Percentiles rank a stretch among this genome's conserved stretches.
These are phyloP conservation scores for Benitochromis conjunctus DNA, from an alignment of 2,113 vertebrate genomes.

Conservation along the genomic window DNA sequence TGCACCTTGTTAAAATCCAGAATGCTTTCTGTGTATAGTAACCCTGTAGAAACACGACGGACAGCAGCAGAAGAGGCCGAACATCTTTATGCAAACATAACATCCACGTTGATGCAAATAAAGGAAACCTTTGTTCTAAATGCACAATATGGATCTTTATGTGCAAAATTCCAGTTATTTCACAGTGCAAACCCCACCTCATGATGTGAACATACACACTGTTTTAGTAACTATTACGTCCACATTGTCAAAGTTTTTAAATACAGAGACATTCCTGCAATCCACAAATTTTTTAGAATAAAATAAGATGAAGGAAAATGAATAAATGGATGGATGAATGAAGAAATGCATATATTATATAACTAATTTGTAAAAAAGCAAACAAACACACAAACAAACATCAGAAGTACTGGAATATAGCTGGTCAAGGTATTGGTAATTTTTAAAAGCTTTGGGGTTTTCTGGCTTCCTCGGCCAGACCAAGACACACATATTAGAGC, in stretches of 20 bases:
- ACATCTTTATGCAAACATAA: neutral
- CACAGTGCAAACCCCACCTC: neutral
- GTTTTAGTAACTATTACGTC: neutral
- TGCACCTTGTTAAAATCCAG: neutral
- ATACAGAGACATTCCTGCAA: neutral
- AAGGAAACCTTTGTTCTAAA: neutral
- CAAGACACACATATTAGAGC: rapidly evolving
- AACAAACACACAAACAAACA: neutral
- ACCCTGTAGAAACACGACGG: neutral
- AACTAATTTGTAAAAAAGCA: neutral
- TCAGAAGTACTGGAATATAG: rapidly evolving
- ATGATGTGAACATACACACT: neutral
- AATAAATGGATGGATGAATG: neutral
- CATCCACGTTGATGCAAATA: neutral
- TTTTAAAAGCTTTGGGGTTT: neutral
- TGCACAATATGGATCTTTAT: neutral
- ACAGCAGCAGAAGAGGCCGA: neutral
- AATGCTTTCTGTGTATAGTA: neutral
- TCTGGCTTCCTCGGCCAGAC: neutral
- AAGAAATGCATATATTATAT: neutral
- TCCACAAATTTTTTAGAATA: rapidly evolving
- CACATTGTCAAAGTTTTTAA: neutral
- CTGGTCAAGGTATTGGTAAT: rapidly evolving
- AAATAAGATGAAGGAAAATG: neutral
- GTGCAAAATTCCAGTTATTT: neutral